Percentiles rank a stretch among this genome's conserved stretches.
Conservation (phyloP, 1,140 invertebrate species). For the Drosophila prosaltans region DNA sequence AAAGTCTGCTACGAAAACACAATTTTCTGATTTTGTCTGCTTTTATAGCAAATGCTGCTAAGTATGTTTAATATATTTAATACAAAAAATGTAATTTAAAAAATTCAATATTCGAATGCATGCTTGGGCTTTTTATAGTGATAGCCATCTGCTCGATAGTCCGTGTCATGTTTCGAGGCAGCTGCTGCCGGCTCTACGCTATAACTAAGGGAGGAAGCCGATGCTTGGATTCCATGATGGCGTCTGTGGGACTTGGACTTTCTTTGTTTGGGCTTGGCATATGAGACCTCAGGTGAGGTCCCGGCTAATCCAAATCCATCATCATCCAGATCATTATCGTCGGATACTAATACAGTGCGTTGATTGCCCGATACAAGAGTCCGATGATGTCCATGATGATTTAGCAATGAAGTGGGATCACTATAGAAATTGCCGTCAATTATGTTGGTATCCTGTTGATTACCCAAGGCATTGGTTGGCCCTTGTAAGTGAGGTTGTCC, state of each 20-base stretch:
- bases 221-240: background rate
- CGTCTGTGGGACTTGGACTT: conserved; percentile 13
- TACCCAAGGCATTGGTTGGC: conserved; percentile 46
- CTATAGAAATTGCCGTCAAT: conserved; percentile 72
- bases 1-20: conserved; percentile 42
- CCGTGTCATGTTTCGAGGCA: conserved; percentile 51
- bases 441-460: conserved; percentile 69
- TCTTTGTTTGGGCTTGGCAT: conserved; percentile 36
- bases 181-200: conserved; percentile 33
- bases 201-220: conserved; percentile 12
- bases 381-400: conserved; percentile 27
- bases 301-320: conserved; percentile 53
- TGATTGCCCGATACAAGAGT: conserved; percentile 52
- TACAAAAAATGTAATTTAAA: background rate
- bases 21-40: conserved; percentile 30
- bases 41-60: conserved; percentile 60
- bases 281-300: conserved; percentile 35
- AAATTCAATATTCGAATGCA: conserved; percentile 26
- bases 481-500: conserved; percentile 62
- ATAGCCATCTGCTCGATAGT: conserved; percentile 65
- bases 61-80: conserved; percentile 47
- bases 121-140: conserved; percentile 63
- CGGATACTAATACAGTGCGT: conserved; percentile 39
- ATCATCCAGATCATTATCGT: conserved; percentile 48
- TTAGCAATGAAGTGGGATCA: conserved; percentile 13